Conservation (phyloP, 2,888 invertebrate genomes). For the Drosophila paranaensis region DNA sequence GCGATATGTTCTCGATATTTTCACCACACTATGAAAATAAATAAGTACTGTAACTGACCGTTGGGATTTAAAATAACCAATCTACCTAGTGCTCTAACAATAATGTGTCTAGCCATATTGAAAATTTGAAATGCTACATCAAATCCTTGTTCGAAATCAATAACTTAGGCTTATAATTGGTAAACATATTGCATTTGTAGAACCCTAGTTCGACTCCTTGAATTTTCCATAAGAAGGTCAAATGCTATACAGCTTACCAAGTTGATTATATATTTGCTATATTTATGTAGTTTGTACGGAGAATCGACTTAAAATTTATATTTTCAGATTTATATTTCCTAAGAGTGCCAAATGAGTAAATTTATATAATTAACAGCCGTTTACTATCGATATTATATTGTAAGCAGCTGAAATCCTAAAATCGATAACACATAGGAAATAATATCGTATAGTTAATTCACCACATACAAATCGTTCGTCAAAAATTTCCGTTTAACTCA, state of each 20-base stretch:
- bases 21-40: not conserved
- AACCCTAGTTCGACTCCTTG: too few species aligned
- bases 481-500: not conserved
- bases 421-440: not conserved
- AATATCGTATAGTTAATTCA: not conserved
- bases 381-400: not conserved
- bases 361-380: not conserved
- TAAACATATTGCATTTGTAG: too few species aligned
- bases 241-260: not conserved
- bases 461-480: not conserved
- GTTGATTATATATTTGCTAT: not conserved
- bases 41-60: not conserved
- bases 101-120: not conserved
- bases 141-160: not conserved
- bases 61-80: not conserved
- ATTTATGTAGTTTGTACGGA: not conserved
- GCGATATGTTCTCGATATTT: constrained; percentile 13
- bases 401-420: not conserved
- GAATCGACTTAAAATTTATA: not conserved
- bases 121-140: not conserved
- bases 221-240: not conserved
- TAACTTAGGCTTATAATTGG: not conserved
- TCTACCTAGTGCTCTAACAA: not conserved
- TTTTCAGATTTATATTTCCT: not conserved
- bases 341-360: not conserved